Evolutionary conservation across 2,888 invertebrate species (phyloP).

Genomic region (Anoncus sp.): DNA sequence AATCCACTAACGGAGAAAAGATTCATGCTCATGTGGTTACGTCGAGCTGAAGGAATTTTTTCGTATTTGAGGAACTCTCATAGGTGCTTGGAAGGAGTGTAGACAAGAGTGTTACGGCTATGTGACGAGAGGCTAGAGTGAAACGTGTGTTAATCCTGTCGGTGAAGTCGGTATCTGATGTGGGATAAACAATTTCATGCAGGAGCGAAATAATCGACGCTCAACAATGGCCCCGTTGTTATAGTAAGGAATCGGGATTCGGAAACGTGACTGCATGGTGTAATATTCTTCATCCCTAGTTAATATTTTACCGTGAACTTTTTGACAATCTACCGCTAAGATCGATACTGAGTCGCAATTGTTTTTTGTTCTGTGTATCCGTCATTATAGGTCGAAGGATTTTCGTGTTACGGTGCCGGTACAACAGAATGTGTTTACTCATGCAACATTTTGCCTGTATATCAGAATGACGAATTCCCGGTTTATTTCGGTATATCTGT

Average conservation of each 20-base stretch:
- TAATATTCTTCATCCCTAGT: neutral
- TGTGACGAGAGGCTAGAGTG: conserved; percentile 15
- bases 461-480: conserved; percentile 12
- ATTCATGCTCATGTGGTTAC: neutral
- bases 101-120: conserved; percentile 3
- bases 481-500: neutral
- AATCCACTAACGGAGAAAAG: neutral
- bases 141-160: conserved; percentile 12
- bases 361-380: conserved; percentile 2
- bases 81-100: neutral
- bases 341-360: conserved; percentile 2
- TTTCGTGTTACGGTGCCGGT: neutral
- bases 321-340: neutral
- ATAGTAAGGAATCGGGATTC: neutral
- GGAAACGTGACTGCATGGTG: neutral
- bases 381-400: neutral
- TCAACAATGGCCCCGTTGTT: neutral
- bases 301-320: conserved; percentile 15
- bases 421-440: neutral
- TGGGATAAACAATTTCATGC: neutral
- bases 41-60: neutral
- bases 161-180: neutral
- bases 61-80: neutral
- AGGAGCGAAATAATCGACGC: neutral
- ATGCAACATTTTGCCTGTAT: neutral